Evolutionary conservation across 2,113 vertebrate species (phyloP).

Genomic region (Dasyornis broadbenti): DNA sequence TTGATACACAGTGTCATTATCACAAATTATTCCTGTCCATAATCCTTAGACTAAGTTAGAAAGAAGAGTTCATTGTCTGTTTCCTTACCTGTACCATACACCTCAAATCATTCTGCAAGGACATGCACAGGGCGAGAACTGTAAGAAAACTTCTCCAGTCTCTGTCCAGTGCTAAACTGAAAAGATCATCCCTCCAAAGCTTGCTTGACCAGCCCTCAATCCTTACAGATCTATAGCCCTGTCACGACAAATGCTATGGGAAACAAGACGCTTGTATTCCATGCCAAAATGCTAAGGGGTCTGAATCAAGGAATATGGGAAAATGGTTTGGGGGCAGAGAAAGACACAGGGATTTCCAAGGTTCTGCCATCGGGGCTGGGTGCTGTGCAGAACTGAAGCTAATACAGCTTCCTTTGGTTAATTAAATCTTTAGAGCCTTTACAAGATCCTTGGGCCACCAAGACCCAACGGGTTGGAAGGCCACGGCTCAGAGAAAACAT

Average conservation of each 20-base stretch:
- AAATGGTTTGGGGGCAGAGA: not conserved
- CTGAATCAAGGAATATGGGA: not conserved
- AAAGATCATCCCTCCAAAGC: not conserved
- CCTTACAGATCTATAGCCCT: not conserved
- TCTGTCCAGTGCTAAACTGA: not conserved
- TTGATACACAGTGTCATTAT: not conserved
- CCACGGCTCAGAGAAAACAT: not conserved
- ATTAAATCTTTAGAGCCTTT: not conserved
- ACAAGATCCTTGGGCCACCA: not conserved
- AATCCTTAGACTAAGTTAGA: not conserved
- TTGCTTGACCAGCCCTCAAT: not conserved
- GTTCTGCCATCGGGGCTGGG: not conserved
- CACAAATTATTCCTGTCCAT: not conserved
- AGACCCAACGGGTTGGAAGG: rapidly evolving
- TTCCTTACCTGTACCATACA: not conserved
- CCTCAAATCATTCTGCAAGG: not conserved
- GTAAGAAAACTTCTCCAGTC: not conserved
- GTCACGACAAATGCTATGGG: rapidly evolving
- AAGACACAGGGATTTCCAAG: not conserved
- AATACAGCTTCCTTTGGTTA: not conserved
- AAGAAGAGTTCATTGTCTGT: not conserved
- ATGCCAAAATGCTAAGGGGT: not conserved
- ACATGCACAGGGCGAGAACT: not conserved
- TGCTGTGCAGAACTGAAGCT: rapidly evolving
- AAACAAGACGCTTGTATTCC: not conserved